Evolutionary conservation across 2,113 vertebrate genomes (phyloP).

Genomic region (Aspidoscelis tigris): DNA sequence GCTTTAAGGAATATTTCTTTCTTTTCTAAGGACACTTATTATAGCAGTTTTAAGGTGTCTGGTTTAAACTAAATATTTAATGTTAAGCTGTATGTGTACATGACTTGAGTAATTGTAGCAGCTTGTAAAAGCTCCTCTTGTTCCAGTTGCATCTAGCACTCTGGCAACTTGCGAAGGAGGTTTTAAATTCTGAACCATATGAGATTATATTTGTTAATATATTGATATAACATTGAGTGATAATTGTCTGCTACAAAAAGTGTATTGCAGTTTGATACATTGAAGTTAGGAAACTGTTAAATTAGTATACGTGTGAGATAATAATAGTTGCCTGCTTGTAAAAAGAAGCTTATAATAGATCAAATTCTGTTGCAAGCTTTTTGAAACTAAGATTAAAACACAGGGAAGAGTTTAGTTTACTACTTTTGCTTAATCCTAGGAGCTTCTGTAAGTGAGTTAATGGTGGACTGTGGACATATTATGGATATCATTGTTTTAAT

Average conservation of each 20-base stretch:
- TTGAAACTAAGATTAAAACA: too few relatives aligned
- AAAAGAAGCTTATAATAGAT: conserved; percentile 15
- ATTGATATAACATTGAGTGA: not conserved
- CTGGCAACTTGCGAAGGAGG: not conserved
- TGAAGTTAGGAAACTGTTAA: conserved; percentile 7
- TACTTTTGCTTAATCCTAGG: too few relatives aligned
- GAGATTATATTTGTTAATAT: conserved; percentile 15
- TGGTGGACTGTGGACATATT: too few relatives aligned
- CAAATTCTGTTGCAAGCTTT: conserved; percentile 7
- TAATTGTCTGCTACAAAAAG: not conserved
- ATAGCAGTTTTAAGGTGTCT: not conserved
- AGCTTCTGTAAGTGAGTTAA: too few relatives aligned
- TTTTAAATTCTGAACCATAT: conserved; percentile 22
- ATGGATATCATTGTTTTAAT: too few relatives aligned
- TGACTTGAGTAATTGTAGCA: conserved; percentile 44
- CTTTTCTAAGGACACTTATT: not conserved
- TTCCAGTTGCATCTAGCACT: conserved; percentile 49
- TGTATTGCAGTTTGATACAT: conserved; percentile 24
- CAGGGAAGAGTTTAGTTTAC: too few relatives aligned
- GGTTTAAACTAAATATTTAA: conserved; percentile 1
- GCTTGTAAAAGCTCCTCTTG: conserved; percentile 44
- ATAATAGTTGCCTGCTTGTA: conserved; percentile 22
- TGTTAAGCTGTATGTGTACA: not conserved
- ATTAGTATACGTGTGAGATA: not conserved
- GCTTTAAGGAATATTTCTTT: not conserved